These are phyloP conservation scores for Eunapius fragilis DNA, from an alignment of 37 sponge, comb jelly and placozoan species.

Conservation along the genomic window DNA sequence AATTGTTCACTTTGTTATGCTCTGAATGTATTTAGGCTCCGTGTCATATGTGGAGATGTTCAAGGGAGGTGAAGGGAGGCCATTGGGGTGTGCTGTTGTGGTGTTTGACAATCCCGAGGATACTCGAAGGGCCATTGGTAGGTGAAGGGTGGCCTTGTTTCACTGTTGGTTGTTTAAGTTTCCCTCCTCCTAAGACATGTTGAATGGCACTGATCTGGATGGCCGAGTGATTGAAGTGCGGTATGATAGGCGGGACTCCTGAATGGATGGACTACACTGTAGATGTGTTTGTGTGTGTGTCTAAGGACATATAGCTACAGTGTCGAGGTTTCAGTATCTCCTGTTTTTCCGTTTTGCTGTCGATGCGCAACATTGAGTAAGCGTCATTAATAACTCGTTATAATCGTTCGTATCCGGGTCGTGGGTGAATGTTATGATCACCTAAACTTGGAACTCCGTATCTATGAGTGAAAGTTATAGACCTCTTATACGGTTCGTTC, in stretches of 20 bases:
- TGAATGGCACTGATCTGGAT: slow-evolving; percentile 42
- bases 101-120: slow-evolving; percentile 15
- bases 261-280: too few species aligned
- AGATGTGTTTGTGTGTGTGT: neutral
- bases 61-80: slow-evolving; percentile 36
- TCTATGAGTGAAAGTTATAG: neutral
- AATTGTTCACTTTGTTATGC: too few species aligned
- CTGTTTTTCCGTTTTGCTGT: neutral
- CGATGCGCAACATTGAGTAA: too few species aligned
- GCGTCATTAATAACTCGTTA: neutral
- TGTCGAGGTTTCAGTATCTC: neutral
- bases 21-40: neutral
- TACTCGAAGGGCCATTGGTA: slow-evolving; percentile 45
- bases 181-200: slow-evolving; percentile 5
- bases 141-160: neutral
- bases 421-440: neutral
- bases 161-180: neutral
- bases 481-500: neutral
- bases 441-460: neutral
- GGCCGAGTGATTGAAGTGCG: slow-evolving; percentile 45
- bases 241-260: slow-evolving; percentile 4
- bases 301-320: neutral
- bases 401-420: neutral
- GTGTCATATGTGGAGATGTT: slow-evolving; percentile 57
- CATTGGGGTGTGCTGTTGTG: slow-evolving; percentile 49